Conservation (phyloP, 2,113 vertebrate species). For the Hemicordylus capensis region DNA sequence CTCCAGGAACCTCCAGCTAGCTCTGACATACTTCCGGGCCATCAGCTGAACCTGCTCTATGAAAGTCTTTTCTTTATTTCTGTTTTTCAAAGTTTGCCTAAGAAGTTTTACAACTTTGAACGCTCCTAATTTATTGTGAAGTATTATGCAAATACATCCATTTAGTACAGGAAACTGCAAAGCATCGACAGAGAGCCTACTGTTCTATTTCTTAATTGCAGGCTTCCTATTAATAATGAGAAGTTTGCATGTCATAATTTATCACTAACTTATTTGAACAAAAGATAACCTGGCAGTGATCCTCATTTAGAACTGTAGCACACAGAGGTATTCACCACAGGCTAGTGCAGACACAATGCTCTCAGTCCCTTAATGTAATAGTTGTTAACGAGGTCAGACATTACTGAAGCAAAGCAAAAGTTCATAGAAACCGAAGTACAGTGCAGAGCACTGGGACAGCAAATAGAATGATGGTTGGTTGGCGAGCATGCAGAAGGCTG, state of each 20-base stretch:
- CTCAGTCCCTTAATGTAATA: not conserved
- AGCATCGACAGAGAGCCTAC: not conserved
- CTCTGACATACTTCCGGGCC: no score
- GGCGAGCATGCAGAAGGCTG: no score
- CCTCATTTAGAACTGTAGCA: slow-evolving; percentile 7
- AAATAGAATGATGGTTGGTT: no score
- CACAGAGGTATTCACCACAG: not conserved
- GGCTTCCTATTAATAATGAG: not conserved
- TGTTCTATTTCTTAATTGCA: slow-evolving; percentile 33
- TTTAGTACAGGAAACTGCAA: fast-evolving
- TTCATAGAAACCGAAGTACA: not conserved
- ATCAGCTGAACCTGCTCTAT: no score
- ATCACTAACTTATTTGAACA: not conserved
- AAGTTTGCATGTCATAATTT: slow-evolving; percentile 46
- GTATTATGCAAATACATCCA: not conserved
- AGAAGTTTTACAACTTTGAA: not conserved
- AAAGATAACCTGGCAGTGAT: not conserved
- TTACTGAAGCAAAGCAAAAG: not conserved
- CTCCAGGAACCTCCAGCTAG: no score
- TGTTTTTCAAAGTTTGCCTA: not conserved
- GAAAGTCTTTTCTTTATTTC: not conserved
- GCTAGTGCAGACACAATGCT: not conserved
- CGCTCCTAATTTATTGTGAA: not conserved
- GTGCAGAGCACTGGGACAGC: no score
- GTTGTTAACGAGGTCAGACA: not conserved